Conservation (phyloP, 2,888 invertebrate species). For the Myathropa florea region DNA sequence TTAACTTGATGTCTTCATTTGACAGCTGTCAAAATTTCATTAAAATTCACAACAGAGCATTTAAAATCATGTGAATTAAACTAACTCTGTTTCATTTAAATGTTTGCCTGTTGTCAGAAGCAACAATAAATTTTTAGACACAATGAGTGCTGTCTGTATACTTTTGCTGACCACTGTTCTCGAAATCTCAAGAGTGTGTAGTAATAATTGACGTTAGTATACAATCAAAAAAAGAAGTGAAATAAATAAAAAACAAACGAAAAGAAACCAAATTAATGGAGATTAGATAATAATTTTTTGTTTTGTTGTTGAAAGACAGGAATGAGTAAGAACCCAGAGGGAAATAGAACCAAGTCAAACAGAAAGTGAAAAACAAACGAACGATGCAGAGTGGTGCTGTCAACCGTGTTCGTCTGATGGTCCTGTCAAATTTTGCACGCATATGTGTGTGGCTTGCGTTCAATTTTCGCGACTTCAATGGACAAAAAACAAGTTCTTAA, state of each 20-base stretch:
- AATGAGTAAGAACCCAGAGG: neutral
- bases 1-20: no score
- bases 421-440: neutral
- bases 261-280: neutral
- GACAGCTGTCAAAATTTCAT: no score
- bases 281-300: slow-evolving; percentile 12
- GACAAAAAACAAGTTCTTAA: slow-evolving; percentile 26
- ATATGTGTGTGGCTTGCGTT: neutral
- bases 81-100: neutral
- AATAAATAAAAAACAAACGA: neutral
- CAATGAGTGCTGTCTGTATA: neutral
- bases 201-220: neutral
- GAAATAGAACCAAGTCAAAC: neutral
- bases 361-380: neutral
- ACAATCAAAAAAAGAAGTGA: neutral
- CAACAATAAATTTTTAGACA: no score
- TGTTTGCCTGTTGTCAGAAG: no score
- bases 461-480: neutral
- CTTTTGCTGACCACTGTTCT: neutral
- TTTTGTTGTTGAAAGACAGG: neutral
- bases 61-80: no score
- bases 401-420: no score
- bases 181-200: neutral
- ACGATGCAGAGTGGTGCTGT: no score
- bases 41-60: no score